Evolutionary conservation across 2,797 vertebrate species (phyloP).

Genomic region (Microtus obscurus): DNA sequence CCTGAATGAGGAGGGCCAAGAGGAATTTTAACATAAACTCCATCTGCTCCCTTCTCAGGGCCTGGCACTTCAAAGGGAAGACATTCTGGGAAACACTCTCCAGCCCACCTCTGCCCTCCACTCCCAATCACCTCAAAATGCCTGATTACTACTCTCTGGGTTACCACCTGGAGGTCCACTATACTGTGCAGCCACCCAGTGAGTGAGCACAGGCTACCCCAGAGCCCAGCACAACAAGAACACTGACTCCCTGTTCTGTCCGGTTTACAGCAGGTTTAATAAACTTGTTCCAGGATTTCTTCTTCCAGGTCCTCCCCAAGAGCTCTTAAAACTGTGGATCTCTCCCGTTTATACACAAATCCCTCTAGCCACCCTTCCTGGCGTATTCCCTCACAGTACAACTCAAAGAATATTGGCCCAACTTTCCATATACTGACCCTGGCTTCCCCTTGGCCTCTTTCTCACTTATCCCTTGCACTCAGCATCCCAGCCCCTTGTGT

Average conservation of each 20-base stretch:
- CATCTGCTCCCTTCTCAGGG: background rate
- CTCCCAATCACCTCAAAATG: background rate
- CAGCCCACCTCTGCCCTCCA: background rate
- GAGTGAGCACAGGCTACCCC: background rate
- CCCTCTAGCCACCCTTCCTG: background rate
- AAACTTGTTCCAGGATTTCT: background rate
- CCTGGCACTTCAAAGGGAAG: background rate
- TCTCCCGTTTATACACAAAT: background rate
- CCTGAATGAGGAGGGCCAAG: conserved; percentile 69
- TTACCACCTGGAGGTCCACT: background rate
- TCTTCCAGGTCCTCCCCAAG: too few relatives aligned
- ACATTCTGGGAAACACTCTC: background rate
- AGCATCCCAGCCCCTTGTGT: background rate
- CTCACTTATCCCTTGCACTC: background rate
- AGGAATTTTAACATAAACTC: background rate
- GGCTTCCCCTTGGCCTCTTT: background rate
- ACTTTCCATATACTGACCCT: background rate
- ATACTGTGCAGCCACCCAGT: background rate
- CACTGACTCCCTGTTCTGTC: background rate
- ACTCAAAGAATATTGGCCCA: background rate
- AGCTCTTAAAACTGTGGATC: background rate
- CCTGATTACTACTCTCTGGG: background rate
- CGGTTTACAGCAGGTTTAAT: background rate
- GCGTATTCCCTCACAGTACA: background rate
- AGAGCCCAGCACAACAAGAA: too few relatives aligned